These are phyloP conservation scores for Lordiphosa stackelbergi DNA, from an alignment of 1,140 invertebrate species.

Conservation along the genomic window DNA sequence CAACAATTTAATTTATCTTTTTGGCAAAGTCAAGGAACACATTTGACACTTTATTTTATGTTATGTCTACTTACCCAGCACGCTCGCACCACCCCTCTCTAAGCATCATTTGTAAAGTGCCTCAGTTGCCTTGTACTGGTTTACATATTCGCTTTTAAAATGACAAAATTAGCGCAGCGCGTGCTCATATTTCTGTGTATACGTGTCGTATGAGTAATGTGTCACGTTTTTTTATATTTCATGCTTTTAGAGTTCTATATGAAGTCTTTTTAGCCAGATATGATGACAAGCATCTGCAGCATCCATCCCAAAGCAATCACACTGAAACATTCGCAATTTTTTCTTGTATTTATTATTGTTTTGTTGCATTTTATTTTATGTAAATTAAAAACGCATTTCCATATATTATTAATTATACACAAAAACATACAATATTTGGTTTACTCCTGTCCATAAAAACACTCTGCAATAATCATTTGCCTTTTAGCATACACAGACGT, in stretches of 20 bases:
- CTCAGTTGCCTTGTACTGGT: conserved; percentile 27
- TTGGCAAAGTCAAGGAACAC: conserved; percentile 17
- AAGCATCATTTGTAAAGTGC: neutral
- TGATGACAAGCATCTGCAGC: too few species aligned
- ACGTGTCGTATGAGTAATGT: conserved; percentile 62
- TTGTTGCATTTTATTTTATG: conserved; percentile 49
- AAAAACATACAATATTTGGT: conserved; percentile 61
- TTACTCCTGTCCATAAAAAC: conserved; percentile 21
- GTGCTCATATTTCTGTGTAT: conserved; percentile 22
- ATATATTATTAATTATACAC: conserved; percentile 50
- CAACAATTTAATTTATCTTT: conserved; percentile 26
- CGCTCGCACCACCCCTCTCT: too few species aligned
- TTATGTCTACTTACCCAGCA: conserved; percentile 23
- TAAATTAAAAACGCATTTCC: conserved; percentile 57
- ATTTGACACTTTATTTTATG: conserved; percentile 36
- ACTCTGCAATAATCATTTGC: conserved; percentile 13
- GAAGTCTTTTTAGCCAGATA: conserved; percentile 55
- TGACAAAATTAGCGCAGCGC: conserved; percentile 62
- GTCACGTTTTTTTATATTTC: conserved; percentile 20
- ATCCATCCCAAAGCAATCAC: conserved; percentile 24
- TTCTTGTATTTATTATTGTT: conserved; percentile 25
- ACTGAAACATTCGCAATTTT: conserved; percentile 10
- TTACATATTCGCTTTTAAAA: conserved; percentile 42
- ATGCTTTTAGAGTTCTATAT: conserved; percentile 41
- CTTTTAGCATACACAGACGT: conserved; percentile 30